Evolutionary conservation across 2,113 vertebrate species (phyloP).

Genomic region (Myrmophylax atrothorax): DNA sequence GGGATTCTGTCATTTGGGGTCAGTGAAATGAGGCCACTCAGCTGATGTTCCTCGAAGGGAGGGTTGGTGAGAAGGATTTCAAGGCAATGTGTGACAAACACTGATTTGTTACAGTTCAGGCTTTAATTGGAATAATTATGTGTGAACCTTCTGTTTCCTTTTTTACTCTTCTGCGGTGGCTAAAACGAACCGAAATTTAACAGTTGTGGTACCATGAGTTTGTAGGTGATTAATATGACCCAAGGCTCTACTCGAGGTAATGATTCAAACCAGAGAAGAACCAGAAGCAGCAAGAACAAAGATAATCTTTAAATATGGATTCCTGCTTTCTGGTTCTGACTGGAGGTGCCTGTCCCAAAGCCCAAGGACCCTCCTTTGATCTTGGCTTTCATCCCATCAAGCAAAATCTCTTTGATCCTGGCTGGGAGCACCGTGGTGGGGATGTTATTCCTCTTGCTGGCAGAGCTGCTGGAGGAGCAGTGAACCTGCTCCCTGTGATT

Average conservation of each 20-base stretch:
- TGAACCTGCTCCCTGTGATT: background rate
- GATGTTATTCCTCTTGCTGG: background rate
- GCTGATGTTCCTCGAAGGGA: background rate
- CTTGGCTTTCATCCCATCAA: background rate
- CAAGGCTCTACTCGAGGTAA: background rate
- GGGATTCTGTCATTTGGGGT: background rate
- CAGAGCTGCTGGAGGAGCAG: background rate
- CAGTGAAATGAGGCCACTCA: background rate
- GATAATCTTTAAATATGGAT: background rate
- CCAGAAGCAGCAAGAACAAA: background rate
- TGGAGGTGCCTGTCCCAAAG: background rate
- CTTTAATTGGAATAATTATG: background rate
- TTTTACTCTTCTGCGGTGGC: background rate
- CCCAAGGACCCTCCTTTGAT: background rate
- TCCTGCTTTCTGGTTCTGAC: background rate
- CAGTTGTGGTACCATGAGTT: fast-evolving
- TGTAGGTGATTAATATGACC: background rate
- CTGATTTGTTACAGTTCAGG: background rate
- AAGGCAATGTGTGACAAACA: background rate
- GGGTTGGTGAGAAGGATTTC: background rate
- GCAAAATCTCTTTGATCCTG: background rate
- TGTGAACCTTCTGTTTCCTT: background rate
- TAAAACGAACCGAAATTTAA: background rate
- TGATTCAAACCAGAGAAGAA: background rate
- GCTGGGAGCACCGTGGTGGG: fast-evolving